Base-by-base conservation (phyloP, 2,888 invertebrate genomes). In the Lathronympha strigana region DNA sequence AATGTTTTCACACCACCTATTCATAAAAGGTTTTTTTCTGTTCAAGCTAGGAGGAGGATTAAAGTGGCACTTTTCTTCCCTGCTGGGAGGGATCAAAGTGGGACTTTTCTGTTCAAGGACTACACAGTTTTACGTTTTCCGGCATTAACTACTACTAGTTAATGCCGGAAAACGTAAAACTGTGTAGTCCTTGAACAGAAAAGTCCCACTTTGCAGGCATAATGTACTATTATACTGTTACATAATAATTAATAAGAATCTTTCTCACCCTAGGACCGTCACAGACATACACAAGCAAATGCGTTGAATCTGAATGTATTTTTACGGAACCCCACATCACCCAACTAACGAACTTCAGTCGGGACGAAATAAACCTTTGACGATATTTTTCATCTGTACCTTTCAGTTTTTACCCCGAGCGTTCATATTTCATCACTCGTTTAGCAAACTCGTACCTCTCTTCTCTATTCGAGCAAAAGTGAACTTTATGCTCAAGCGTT, bases 361-460 rank as follows among this genome's bases (percentile, higher is more conserved):
- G 6, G 5, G 28, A 43, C 40, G 28, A 40, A 55, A 55, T 55
- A 43, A 55, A 55, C 43, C 55, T 43, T 40, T 55, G 55, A 31
- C 21, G 57, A 58, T 45, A 31, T 47, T 58, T 58, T 36, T 58
- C 47, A 58, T 33, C 47, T 36, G 3, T 33, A 9, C 33, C 45
- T 23, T 55, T 45, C 61, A 38, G 36, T 43, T 57, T 58, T 63
- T 36, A 36, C 43, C 33, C 50, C 25, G 51, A 43, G 25, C 17
- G 23, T 58, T 43, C 63, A 51, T 38, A 23, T 55, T 63, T 57
- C 43, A 43, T 28, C 43, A 9, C n/a, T 6, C 0, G 6, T 17
- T 28, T 57, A 3, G 1, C 13, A n/a, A 28, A n/a, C 28, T 57
- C 57, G 57, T 45, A 45, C 31, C 19, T 57, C 3, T 1, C 9